These are phyloP conservation scores for Clivina fossor DNA, from an alignment of 2,888 invertebrate genomes.

Conservation along the genomic window DNA sequence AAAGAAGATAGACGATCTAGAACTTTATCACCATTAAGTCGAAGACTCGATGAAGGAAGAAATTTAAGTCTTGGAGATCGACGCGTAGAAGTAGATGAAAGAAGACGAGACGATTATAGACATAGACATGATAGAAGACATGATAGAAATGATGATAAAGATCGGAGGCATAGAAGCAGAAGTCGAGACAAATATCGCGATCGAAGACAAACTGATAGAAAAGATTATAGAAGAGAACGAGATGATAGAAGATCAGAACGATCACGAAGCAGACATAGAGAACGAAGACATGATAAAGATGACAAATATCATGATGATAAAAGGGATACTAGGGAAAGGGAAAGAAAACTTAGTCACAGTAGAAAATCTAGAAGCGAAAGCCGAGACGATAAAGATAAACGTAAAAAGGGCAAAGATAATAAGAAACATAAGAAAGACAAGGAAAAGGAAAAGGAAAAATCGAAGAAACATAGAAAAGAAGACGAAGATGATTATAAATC, in stretches of 20 bases:
- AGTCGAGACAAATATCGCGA: constrained; percentile 15
- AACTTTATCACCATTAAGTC: constrained; percentile 58
- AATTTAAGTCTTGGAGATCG: constrained; percentile 50
- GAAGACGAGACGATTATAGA: constrained; percentile 43
- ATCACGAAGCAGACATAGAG: constrained; percentile 35
- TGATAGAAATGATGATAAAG: constrained; percentile 35
- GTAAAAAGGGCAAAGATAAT: constrained; percentile 29
- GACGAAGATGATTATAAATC: constrained; percentile 42
- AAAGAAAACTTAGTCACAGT: constrained; percentile 23
- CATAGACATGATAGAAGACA: constrained; percentile 20
- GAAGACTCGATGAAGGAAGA: constrained; percentile 50
- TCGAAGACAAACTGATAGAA: constrained; percentile 31
- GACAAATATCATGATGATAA: constrained; percentile 30
- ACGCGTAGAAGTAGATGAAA: constrained; percentile 47
- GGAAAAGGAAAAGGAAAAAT: constrained; percentile 42
- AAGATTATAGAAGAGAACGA: constrained; percentile 21
- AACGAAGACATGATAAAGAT: constrained; percentile 7
- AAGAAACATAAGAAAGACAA: constrained; percentile 43
- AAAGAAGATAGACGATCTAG: constrained; percentile 58
- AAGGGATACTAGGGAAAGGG: constrained; percentile 36
- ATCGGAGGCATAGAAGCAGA: constrained; percentile 34
- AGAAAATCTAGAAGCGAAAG: constrained; percentile 17
- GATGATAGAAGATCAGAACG: constrained; percentile 21
- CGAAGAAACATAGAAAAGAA: constrained; percentile 51
- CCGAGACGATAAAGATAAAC: constrained; percentile 40